phyloP scores from a whole-genome alignment of 1,140 invertebrate genomes.

The Sarcophaga bullata region DNA sequence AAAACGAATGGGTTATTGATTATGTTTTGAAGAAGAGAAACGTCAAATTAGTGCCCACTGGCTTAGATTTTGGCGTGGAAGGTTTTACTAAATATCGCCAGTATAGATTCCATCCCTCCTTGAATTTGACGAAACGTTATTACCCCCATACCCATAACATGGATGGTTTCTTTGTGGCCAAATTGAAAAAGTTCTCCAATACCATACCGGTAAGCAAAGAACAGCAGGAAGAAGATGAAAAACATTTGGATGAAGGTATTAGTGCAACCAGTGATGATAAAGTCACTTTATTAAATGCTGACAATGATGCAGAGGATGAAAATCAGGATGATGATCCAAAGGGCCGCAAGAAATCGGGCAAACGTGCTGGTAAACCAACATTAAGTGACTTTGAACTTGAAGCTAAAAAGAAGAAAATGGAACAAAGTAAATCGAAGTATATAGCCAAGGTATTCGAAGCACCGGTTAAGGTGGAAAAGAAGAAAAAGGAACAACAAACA shows the following conservation, averaged over 20 bases:
- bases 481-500: constrained; percentile 49
- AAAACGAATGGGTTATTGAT: constrained; percentile 98
- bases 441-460: constrained; percentile 64
- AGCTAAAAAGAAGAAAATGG: constrained; percentile 62
- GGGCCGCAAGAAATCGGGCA: constrained; percentile 53
- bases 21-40: constrained; percentile 94
- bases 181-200: constrained; percentile 96
- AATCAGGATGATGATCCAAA: constrained; percentile 55
- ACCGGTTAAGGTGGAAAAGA: constrained; percentile 58
- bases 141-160: constrained; percentile 99
- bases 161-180: constrained; percentile 99
- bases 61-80: constrained; percentile 94
- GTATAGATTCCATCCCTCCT: constrained; percentile 90
- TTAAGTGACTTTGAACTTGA: constrained; percentile 55
- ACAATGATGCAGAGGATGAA: constrained; percentile 47
- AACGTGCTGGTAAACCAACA: constrained; percentile 60
- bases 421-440: constrained; percentile 62
- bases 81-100: constrained; percentile 92
- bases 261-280: constrained; percentile 48
- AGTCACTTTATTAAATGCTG: constrained; percentile 26
- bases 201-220: constrained; percentile 72
- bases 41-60: constrained; percentile 94
- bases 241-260: constrained; percentile 59
- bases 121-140: constrained; percentile 90
- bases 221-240: constrained; percentile 67